These are phyloP conservation scores for Sminthurinus aureus DNA, from an alignment of 2,888 invertebrate genomes.

Conservation along the genomic window DNA sequence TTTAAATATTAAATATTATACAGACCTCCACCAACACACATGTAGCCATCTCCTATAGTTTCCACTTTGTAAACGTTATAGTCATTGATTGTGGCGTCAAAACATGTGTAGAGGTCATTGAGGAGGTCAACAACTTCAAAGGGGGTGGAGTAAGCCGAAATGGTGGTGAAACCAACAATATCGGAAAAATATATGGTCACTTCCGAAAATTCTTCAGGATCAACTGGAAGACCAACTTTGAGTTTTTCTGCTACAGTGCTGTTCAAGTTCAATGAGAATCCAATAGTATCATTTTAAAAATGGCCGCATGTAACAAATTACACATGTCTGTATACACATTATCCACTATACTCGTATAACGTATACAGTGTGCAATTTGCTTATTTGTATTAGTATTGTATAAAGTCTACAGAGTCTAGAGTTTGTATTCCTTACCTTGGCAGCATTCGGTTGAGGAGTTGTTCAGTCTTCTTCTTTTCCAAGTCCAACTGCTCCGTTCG, in stretches of 20 bases:
- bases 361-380: too few relatives aligned
- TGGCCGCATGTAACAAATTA: too few relatives aligned
- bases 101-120: conserved; percentile 91
- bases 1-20: too few relatives aligned
- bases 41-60: conserved; percentile 91
- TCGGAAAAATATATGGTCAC: conserved; percentile 95
- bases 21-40: conserved; percentile 75
- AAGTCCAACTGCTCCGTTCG: conserved; percentile 91
- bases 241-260: conserved; percentile 92
- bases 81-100: conserved; percentile 91
- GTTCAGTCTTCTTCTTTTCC: conserved; percentile 95
- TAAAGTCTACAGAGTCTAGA: neutral
- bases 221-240: conserved; percentile 87
- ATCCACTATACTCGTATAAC: too few relatives aligned
- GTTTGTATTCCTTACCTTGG: conserved; percentile 71
- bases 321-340: too few relatives aligned
- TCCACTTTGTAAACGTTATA: conserved; percentile 92
- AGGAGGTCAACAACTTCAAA: conserved; percentile 90
- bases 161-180: conserved; percentile 92
- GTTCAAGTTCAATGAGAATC: neutral
- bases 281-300: too few relatives aligned
- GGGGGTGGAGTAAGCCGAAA: conserved; percentile 90
- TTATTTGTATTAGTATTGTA: neutral
- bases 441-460: conserved; percentile 86
- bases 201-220: conserved; percentile 81